Evolutionary conservation across 37 sponge, comb jelly and placozoan genomes (phyloP), one percentile per base, ranked within the genome.

Genomic region (Aphrocallistes beatrix): DNA sequence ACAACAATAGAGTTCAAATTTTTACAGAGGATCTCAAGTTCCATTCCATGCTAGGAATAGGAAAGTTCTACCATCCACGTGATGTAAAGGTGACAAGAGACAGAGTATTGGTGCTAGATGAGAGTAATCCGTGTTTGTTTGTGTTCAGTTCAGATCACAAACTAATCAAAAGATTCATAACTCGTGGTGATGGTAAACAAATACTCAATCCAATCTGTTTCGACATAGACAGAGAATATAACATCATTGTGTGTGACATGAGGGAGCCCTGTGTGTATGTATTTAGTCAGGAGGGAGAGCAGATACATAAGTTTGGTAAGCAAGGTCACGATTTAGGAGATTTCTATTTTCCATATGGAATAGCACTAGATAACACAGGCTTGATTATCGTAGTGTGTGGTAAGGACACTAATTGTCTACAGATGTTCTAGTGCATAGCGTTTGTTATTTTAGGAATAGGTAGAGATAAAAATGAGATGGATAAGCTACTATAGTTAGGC

Each of bases 41-140:
- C 75, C 75, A 60, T 60, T 60, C 75, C 75, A 60, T 60, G 75
- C 75, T 60, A 60, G 75, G 75, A 60, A 60, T 32, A 60, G 75
- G 34, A 8, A 6, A 25, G 75, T 60, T 60, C n/a, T 25, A 60
- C 75, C 75, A 60, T 19, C 75, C 75, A 60, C 75, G 75, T 60
- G 75, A 60, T 28, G 21, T 60, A 25, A 60, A 60, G 75, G 75
- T 60, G 10, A 60, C 75, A 60, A 3, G 75, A 60, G 75, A 60
- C 75, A 60, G 75, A 60, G 75, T 60, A 60, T 60, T 60, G 75
- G 75, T 60, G 75, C 75, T 60, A 60, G 75, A 60, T 13, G 3
- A 60, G 21, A 60, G 75, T 60, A 30, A 60, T 60, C 75, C 75
- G 75, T 60, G 32, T 60, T 25, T 60, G 75, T 60, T 60, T 60